Evolutionary conservation across 2,888 invertebrate species (phyloP), one percentile per base, ranked within the genome.

Genomic region (Melanostoma scalare): DNA sequence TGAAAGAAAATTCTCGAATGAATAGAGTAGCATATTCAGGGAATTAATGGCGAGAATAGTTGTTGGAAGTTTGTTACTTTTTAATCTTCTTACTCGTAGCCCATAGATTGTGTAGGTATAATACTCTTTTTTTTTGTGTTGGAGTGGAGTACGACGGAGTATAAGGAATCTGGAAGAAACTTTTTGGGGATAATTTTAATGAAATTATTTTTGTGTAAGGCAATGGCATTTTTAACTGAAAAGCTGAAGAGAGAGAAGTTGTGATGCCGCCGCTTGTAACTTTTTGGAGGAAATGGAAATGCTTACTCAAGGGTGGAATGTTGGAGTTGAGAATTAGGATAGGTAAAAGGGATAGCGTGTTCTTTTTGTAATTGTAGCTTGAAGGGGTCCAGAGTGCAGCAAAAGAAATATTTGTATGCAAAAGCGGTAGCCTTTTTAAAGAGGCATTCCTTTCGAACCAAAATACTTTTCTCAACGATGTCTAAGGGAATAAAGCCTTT

Each of bases 41-140:
- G 72, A 75, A 76, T 81, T 76, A 76, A 76, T 81, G 58, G 76
- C 67, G 52, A 56, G 56, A 81, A 76, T 76, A 81, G 81, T 81
- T 81, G 71, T 68, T 81, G 48, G 35, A 67, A 76, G 67, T 68
- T 81, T 68, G 76, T 81, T 81, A 72, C 76, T 72, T 72, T 76
- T 67, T 30, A 63, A 71, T 74, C 55, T 74, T 56, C 44, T 52
- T 68, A 9, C 31, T 46, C 20, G 20, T 20, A 20, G 20, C 20
- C 20, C 20, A 20, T 20, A 20, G 20, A 20, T 20, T 20, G 20
- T 20, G 20, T 20, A 20, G 20, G 20, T 20, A 33, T 20, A 61
- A 61, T n/a, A 46, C 42, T 61, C 4, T 3, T 8, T 20, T 30
- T 38, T 38, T 20, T 36, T 10, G 10, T 30, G 30, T 30, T 30